A percentile compares a stretch with the other conserved stretches of the same genome.
Conservation (phyloP, 2,888 invertebrate species). For the Clanis bilineata region DNA sequence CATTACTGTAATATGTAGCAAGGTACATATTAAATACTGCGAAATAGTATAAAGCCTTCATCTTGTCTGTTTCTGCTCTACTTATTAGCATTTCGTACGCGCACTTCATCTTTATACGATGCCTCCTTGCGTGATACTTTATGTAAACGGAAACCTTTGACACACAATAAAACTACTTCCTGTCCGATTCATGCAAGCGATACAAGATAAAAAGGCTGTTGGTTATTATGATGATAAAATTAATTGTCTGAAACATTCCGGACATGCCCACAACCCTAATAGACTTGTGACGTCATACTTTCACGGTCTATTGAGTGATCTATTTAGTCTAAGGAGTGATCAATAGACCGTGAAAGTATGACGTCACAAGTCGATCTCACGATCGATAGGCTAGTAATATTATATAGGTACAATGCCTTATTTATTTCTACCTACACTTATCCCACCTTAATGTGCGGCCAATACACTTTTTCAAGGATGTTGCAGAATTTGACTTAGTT, state of each 20-base stretch:
- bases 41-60: slow-evolving; percentile 58
- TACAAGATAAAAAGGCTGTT: slow-evolving; percentile 54
- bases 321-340: too few species aligned
- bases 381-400: too few species aligned
- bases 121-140: slow-evolving; percentile 47
- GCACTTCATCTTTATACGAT: slow-evolving; percentile 49
- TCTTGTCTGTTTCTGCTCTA: slow-evolving; percentile 52
- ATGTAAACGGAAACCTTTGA: slow-evolving; percentile 57
- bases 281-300: too few species aligned
- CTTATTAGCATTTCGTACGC: slow-evolving; percentile 31
- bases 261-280: too few species aligned
- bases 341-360: too few species aligned
- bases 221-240: slow-evolving; percentile 48
- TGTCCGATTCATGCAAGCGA: slow-evolving; percentile 59
- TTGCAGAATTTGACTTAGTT: too few species aligned
- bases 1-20: slow-evolving; percentile 32
- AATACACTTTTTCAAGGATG: too few species aligned
- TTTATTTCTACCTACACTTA: too few species aligned
- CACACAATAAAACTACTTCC: slow-evolving; percentile 73
- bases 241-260: slow-evolving; percentile 36
- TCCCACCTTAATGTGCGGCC: too few species aligned
- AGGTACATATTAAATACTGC: slow-evolving; percentile 48
- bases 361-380: too few species aligned
- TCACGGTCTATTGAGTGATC: too few species aligned
- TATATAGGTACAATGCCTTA: too few species aligned